phyloP scores from a whole-genome alignment of 2,113 vertebrate species.

The Sapajus apella region DNA sequence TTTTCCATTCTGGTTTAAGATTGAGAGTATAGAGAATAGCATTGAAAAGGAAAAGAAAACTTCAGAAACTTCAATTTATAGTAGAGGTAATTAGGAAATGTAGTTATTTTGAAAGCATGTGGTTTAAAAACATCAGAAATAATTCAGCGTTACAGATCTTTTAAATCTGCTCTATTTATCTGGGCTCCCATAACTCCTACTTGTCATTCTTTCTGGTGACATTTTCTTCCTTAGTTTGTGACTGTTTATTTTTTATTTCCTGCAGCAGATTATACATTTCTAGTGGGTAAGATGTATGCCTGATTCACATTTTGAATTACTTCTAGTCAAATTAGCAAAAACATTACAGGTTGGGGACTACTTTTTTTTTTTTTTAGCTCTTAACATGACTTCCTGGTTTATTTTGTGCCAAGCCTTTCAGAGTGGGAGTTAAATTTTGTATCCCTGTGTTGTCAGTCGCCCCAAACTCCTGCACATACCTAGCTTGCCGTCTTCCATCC shows the following conservation, averaged over 20 bases:
- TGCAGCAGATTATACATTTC: background rate
- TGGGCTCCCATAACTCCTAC: background rate
- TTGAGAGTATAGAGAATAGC: background rate
- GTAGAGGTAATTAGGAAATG: background rate
- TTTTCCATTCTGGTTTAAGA: background rate
- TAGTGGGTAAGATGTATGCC: background rate
- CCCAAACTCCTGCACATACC: background rate
- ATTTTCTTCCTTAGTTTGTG: slow-evolving; percentile 26
- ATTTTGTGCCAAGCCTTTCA: background rate
- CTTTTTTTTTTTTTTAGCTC: background rate
- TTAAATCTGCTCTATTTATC: background rate
- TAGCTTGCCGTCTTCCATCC: background rate
- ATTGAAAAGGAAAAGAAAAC: background rate
- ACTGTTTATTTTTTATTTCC: background rate
- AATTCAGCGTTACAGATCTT: background rate
- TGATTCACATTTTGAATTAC: background rate
- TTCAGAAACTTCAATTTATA: slow-evolving; percentile 28
- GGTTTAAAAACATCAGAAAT: background rate
- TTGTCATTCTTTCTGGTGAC: background rate
- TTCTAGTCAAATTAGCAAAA: background rate
- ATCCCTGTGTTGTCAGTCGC: background rate
- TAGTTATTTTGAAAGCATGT: background rate
- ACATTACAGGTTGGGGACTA: background rate
- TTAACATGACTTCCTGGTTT: background rate
- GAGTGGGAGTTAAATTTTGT: background rate